Evolutionary conservation across 2,113 vertebrate species (phyloP).

Genomic region (Puffinus mauretanicus): DNA sequence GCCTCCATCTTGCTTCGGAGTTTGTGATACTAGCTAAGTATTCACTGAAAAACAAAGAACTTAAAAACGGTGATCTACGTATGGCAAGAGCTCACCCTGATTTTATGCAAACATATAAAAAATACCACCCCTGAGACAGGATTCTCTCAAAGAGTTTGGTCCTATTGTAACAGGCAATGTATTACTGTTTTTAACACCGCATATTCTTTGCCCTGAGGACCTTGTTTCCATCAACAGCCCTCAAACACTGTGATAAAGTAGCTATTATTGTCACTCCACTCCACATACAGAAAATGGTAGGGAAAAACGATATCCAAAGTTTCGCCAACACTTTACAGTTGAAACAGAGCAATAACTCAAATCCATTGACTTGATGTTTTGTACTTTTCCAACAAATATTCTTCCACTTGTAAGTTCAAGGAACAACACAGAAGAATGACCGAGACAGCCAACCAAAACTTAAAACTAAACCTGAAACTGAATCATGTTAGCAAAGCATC

Average conservation of each 20-base stretch:
- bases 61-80: not conserved
- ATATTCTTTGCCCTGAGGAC: not conserved
- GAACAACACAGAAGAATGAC: not conserved
- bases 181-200: not conserved
- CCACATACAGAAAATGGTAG: not conserved
- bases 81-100: not conserved
- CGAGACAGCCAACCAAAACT: not conserved
- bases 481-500: not conserved
- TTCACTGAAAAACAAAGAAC: not conserved
- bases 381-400: not conserved
- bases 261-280: not conserved
- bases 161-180: not conserved
- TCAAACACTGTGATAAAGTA: not conserved
- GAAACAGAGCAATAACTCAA: not conserved
- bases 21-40: not conserved
- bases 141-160: not conserved
- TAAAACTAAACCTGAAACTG: not conserved
- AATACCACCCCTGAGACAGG: not conserved
- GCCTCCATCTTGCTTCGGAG: not conserved
- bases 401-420: not conserved
- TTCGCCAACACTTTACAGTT: not conserved
- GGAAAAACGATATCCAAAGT: not conserved
- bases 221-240: not conserved
- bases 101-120: not conserved
- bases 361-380: not conserved